Conservation (phyloP, 2,888 invertebrate genomes). For the Ophioninae sp. region DNA sequence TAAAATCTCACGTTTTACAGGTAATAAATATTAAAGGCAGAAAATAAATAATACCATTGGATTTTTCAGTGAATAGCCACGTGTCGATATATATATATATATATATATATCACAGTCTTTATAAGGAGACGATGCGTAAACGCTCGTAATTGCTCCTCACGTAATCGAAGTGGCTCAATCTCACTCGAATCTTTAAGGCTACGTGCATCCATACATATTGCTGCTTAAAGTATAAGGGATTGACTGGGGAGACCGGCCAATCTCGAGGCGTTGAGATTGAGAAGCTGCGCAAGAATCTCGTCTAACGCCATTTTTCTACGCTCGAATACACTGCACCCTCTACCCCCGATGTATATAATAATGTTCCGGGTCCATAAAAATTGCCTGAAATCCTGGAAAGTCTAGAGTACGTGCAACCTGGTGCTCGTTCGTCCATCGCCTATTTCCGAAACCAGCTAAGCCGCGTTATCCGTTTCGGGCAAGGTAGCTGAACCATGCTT, state of each 20-base stretch:
- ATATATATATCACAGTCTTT: too few species aligned
- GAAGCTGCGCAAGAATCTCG: conserved; percentile 51
- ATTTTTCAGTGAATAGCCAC: conserved; percentile 6
- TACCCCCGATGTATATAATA: conserved; percentile 7
- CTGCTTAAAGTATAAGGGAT: conserved; percentile 74
- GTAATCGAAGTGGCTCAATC: conserved; percentile 50
- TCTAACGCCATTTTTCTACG: conserved; percentile 50
- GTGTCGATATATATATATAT: conserved; percentile 35
- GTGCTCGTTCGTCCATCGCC: conserved; percentile 26
- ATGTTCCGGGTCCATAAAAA: conserved; percentile 40
- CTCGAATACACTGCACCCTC: conserved; percentile 51
- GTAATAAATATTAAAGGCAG: too few species aligned
- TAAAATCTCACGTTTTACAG: too few species aligned
- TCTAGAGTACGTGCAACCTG: conserved; percentile 5
- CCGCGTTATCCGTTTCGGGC: too few species aligned
- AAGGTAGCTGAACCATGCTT: too few species aligned
- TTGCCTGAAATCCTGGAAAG: conserved; percentile 32
- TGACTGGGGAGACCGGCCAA: conserved; percentile 59
- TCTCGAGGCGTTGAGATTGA: conserved; percentile 62
- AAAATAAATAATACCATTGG: not conserved
- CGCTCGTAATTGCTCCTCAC: conserved; percentile 52
- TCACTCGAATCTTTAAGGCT: conserved; percentile 13
- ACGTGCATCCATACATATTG: conserved; percentile 76
- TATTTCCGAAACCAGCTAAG: not conserved
- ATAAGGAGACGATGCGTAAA: conserved; percentile 52